Conservation (phyloP, 2,888 invertebrate species). For the Petrophora chlorosata region DNA sequence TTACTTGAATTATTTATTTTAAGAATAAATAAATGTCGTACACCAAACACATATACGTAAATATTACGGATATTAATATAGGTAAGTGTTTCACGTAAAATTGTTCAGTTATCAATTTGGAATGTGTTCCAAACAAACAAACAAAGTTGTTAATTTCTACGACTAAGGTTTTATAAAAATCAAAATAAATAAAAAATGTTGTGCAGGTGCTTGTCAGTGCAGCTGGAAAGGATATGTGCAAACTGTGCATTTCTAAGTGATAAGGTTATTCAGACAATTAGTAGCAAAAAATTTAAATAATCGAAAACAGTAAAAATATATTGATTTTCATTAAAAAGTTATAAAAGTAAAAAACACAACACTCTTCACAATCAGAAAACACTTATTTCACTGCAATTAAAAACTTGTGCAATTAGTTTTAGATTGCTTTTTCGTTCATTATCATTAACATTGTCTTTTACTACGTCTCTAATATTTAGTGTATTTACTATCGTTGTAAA, state of each 20-base stretch:
- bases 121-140: too few species aligned
- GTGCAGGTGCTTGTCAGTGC: constrained; percentile 30
- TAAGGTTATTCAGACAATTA: background rate
- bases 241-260: constrained; percentile 6
- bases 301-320: constrained; percentile 14
- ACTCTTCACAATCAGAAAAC: constrained; percentile 9
- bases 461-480: background rate
- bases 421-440: background rate
- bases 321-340: constrained; percentile 5
- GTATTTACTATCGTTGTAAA: background rate
- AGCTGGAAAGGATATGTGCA: constrained; percentile 29
- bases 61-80: too few species aligned
- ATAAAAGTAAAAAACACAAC: constrained; percentile 39
- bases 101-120: too few species aligned
- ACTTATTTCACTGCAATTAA: background rate
- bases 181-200: background rate
- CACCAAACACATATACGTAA: too few species aligned
- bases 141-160: too few species aligned
- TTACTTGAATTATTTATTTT: too few species aligned
- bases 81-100: too few species aligned
- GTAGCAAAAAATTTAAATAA: constrained; percentile 3
- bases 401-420: background rate
- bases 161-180: too few species aligned
- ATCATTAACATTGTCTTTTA: background rate
- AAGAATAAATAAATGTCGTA: too few species aligned